Base-by-base conservation (phyloP, 2,888 invertebrate species). In the Mactromeris polynyma region DNA sequence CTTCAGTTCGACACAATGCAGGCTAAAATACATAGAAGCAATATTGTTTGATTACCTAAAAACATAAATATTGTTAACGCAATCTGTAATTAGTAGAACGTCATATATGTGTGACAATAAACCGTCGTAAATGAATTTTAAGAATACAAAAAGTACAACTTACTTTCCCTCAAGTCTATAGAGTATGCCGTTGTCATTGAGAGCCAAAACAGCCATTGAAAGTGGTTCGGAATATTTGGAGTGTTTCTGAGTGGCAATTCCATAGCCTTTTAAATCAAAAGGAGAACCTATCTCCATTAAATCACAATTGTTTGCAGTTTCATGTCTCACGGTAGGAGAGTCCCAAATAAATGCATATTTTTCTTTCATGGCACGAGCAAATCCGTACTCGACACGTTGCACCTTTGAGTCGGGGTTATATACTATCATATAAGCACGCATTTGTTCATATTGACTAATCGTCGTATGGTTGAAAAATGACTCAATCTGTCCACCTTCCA, bases 321-420 rank as follows among this genome's bases (percentile, higher is more conserved):
- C 93, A 88, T 95, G 94, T 19, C 95, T 91, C 31, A 96, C 93
- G n/a, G 93, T 94, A 0, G 96, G 96, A 0, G 95, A 95, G 86
- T 96, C 96, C 96, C 96, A 96, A 33, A 96, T 94, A 88, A 96
- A 96, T 82, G 95, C 96, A 91, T 96, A 96, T 86, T 94, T 94
- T 40, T 94, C 94, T 80, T 94, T 91, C 51, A 93, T 85, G 14
- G 94, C 96, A 81, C 94, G 87, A 40, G 91, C 91, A 86, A 95
- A 95, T 1, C 96, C 96, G 46, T 94, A 81, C 40, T 94, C 94
- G 1, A 94, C 94, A 40, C 94, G 85, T 36, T 92, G 89, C 51
- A 95, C 95, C 90, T 95, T 93, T n/a, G 95, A 95, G 0, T 88
- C 89, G 6, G 94, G 94, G 0, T 92, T 89, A 77, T 93, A 90